Base-by-base conservation (phyloP, 2,113 vertebrate species). In the Xenotilapia longispinis region DNA sequence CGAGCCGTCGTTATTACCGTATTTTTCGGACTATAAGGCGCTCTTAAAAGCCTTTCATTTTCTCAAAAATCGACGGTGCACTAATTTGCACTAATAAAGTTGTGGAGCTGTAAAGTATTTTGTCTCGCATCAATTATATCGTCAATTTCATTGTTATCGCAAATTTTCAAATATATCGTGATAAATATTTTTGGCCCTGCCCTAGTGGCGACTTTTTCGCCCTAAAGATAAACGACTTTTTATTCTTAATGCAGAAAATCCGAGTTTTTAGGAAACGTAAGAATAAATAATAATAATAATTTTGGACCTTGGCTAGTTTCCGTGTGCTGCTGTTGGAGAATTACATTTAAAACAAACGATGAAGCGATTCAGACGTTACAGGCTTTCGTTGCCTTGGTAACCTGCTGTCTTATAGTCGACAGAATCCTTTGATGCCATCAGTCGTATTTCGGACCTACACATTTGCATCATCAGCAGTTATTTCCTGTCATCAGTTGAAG, bases 141-240 rank as follows among this genome's bases (percentile, higher is more conserved):
- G 5, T 33, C 57, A 33, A 15, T 60, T 60, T 19, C 19, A 60
- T 33, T 17, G 3, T 60, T 6, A 60, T 60, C 2, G 3, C 57
- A 19, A 60, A 6, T 60, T 60, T 60, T 60, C 5, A 33, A 60
- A 60, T 19, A 33, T 60, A 60, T 19, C 0, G 3, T 60, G 57
- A 60, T 33, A 19, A 60, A 60, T 60, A 33, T 6, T 60, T 60
- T 60, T 33, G 15, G 28, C 28, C 4, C 55, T 15, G 23, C 55
- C 55, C 14, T 10, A 60, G 28, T 10, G 17, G 1, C 0, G 17
- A 63, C 31, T 36, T 36, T 65, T 0, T 65, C 31, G 0, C 4
- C 4, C 10, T 65, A n/a, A 3, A n/a, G 31, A 36, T 2, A 12
- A 38, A 65, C 6, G 0, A 12, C 60, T 3, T 36, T 6, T 33